These are phyloP conservation scores for Synaphobranchus kaupii DNA, from an alignment of 2,797 vertebrate species.

Conservation along the genomic window DNA sequence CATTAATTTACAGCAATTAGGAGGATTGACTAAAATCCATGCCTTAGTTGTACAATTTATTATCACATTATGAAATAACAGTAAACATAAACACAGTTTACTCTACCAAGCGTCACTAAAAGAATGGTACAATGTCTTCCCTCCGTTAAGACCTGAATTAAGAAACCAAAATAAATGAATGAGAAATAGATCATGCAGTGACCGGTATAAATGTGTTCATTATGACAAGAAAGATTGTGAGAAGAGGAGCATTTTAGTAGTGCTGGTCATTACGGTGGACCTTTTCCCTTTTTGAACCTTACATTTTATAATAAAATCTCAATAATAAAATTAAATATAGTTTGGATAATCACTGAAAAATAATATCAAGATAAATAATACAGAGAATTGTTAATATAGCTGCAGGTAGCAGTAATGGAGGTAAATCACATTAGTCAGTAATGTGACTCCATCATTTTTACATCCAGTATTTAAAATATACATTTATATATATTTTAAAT, in stretches of 20 bases:
- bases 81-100: not conserved
- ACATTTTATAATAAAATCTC: too few species aligned
- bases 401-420: too few species aligned
- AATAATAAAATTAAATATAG: too few species aligned
- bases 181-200: not conserved
- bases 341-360: too few species aligned
- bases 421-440: too few species aligned
- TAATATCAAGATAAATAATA: too few species aligned
- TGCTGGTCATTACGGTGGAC: not conserved
- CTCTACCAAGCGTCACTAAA: not conserved
- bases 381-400: too few species aligned
- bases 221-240: not conserved
- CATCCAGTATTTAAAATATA: too few species aligned
- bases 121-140: not conserved
- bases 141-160: not conserved
- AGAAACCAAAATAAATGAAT: not conserved
- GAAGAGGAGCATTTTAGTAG: not conserved
- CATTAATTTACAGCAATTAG: slow-evolving; percentile 26
- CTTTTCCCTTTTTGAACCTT: too few species aligned
- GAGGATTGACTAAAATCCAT: slow-evolving; percentile 42
- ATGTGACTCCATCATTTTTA: too few species aligned
- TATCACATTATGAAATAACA: not conserved
- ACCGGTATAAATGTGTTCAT: not conserved
- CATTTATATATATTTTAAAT: too few species aligned
- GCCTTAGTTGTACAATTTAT: slow-evolving; percentile 27